phyloP scores from a whole-genome alignment of 2,797 vertebrate species.

The Hirundo rustica region DNA sequence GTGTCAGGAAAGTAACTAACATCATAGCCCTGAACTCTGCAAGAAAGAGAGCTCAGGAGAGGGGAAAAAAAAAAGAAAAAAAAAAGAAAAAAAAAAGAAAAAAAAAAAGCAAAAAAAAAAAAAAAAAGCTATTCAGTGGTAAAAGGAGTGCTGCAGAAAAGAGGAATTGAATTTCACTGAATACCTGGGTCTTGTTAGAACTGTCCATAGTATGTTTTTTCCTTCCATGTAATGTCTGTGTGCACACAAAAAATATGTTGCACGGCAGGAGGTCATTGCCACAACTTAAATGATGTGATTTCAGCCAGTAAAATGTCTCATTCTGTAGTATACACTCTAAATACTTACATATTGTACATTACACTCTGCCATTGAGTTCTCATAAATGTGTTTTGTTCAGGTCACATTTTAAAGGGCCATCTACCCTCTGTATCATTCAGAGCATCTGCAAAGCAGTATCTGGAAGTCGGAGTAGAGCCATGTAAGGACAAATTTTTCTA shows the following conservation, averaged over 20 bases:
- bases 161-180: conserved; percentile 45
- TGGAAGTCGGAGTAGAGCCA: not conserved
- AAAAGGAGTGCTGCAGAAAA: conserved; percentile 8
- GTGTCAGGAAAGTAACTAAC: not conserved
- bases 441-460: not conserved
- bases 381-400: not conserved
- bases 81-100: not conserved
- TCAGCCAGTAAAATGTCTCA: conserved; percentile 42
- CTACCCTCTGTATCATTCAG: not conserved
- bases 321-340: not conserved
- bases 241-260: not conserved
- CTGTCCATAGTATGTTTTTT: not conserved
- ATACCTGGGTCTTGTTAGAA: conserved; percentile 48
- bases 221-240: conserved; percentile 4
- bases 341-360: not conserved
- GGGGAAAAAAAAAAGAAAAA: fast-evolving
- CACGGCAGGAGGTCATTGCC: not conserved
- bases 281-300: conserved; percentile 36
- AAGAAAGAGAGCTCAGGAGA: not conserved
- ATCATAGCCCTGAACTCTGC: not conserved
- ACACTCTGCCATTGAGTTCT: not conserved
- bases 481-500: not conserved
- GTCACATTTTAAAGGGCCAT: not conserved
- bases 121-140: not conserved
- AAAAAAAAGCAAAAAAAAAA: not conserved